Evolutionary conservation across 1,140 invertebrate genomes (phyloP), one percentile per base, ranked within the genome.

Genomic region (Drosophila bifasciata): DNA sequence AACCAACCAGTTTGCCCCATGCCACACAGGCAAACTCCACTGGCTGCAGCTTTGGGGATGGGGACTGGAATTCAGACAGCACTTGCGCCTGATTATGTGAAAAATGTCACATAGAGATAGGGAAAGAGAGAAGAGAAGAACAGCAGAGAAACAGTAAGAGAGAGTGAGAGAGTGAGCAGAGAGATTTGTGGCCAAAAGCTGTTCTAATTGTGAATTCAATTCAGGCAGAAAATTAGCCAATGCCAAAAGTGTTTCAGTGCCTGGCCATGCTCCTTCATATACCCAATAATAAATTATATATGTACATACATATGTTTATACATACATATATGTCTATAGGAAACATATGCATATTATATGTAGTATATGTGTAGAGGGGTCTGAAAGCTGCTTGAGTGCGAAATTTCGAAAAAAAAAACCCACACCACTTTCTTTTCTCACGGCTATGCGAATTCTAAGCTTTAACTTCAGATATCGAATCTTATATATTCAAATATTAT

Each of bases 31-130:
- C 66, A 51, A 59, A 50, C 51, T 11, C 4, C 53, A 44, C n/a
- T 25, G 28, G 62, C 50, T 44, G 44, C 44, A 39, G 32, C 32
- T 36, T 36, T 36, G 55, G 23, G 36, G 55, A 55, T 43, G 45
- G 53, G 45, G 60, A 74, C 78, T 88, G 81, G 83, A 86, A 88
- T 86, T 71, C 59, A 81, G 76, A 19, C 76, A 74, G 80, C 73
- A 86, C 73, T 86, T 66, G 32, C 13, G 71, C 60, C 77, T 76
- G 83, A 86, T 86, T 86, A 86, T 86, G 83, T 88, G 83, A 88
- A 88, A 86, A 86, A 86, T 86, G 83, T 88, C 78, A 83, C 83
- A 36, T 11, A 36, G 32, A 81, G 78, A 75, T 63, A 85, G 59
- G 57, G 40, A 64, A 16, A 17, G 45, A 57, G 41, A 67, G 48